Evolutionary conservation across 2,888 invertebrate species (phyloP).

Genomic region (Tuberolachnus salignus): DNA sequence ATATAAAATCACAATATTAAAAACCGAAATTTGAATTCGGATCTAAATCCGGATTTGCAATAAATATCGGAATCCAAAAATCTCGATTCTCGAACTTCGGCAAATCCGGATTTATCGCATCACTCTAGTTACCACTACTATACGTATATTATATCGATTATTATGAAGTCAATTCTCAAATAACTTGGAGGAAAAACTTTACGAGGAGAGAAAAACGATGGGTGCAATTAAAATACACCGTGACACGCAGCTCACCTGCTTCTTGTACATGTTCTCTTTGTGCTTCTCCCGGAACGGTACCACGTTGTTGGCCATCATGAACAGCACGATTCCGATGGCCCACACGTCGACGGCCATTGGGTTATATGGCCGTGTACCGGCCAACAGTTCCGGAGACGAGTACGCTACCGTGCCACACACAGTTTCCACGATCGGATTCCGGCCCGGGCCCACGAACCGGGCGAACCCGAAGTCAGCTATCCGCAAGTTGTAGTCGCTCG

Average conservation of each 20-base stretch:
- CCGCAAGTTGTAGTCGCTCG: background rate
- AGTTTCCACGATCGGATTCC: background rate
- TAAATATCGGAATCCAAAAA: too few relatives aligned
- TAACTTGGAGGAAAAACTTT: too few relatives aligned
- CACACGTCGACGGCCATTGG: constrained; percentile 14
- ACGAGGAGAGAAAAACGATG: too few relatives aligned
- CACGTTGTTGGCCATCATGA: constrained; percentile 30
- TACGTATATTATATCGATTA: too few relatives aligned
- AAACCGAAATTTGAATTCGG: too few relatives aligned
- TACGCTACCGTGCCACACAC: constrained; percentile 35
- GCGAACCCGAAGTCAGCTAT: constrained; percentile 39
- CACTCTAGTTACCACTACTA: too few relatives aligned
- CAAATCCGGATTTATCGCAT: too few relatives aligned
- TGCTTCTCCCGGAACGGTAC: background rate
- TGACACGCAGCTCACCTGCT: background rate
- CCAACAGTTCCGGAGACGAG: constrained; percentile 22
- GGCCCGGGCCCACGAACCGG: constrained; percentile 1
- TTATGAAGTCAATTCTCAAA: too few relatives aligned
- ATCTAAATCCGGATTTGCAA: too few relatives aligned
- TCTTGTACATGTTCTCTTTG: background rate
- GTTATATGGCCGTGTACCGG: background rate
- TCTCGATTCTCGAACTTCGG: too few relatives aligned
- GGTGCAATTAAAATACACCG: too few relatives aligned
- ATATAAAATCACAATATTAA: too few relatives aligned
- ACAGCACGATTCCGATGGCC: constrained; percentile 36